Evolutionary conservation across 92 coral and sea anemone genomes (phyloP).

Genomic region (Scolanthus callimorphus): DNA sequence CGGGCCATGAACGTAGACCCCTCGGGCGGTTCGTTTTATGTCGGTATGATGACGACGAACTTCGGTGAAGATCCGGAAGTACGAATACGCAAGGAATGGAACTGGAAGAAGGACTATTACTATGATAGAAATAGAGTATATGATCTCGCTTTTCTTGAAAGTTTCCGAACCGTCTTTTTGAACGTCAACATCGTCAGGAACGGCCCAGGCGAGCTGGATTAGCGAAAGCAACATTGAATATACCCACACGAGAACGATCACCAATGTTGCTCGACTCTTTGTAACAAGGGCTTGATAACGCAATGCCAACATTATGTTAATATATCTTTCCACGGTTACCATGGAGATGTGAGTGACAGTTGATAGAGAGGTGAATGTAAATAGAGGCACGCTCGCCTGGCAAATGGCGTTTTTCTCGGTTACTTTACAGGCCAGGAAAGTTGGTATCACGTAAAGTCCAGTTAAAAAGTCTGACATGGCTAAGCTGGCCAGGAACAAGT

Average conservation of each 20-base stretch:
- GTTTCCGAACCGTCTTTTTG: conserved; percentile 3
- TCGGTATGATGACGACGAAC: conserved; percentile 5
- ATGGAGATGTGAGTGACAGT: conserved; percentile 48
- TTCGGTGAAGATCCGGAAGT: neutral
- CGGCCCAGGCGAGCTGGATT: conserved; percentile 38
- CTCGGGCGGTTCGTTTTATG: neutral
- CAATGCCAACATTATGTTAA: conserved; percentile 31
- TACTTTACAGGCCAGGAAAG: conserved; percentile 29
- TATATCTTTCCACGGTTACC: conserved; percentile 51
- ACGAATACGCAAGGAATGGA: neutral
- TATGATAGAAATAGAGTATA: neutral
- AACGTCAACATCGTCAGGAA: conserved; percentile 4
- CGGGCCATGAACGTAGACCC: neutral
- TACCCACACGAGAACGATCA: conserved; percentile 29
- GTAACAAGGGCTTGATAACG: conserved; percentile 17
- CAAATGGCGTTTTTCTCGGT: conserved; percentile 8
- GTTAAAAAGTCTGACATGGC: conserved; percentile 47
- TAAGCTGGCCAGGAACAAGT: conserved; percentile 41
- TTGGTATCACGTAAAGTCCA: conserved; percentile 40
- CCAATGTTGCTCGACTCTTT: conserved; percentile 6
- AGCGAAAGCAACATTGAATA: conserved; percentile 13
- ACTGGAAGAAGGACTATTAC: neutral
- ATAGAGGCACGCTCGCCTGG: conserved; percentile 28
- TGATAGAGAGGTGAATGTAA: conserved; percentile 50
- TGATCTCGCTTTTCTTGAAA: neutral